Conservation (phyloP, 2,113 vertebrate genomes). For the Atrichornis clamosus region DNA sequence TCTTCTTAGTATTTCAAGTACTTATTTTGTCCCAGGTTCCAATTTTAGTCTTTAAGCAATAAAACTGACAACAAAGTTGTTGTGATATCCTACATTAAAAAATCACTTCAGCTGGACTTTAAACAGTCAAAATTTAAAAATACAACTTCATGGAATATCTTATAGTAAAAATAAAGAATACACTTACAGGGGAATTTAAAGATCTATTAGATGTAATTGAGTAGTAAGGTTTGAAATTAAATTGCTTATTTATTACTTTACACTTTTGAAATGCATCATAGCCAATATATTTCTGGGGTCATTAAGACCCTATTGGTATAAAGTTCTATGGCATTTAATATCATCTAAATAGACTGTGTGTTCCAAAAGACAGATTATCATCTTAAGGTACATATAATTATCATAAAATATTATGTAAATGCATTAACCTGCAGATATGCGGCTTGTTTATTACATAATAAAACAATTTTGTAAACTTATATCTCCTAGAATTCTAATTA, state of each 20-base stretch:
- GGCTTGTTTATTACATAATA: neutral
- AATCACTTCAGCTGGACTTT: neutral
- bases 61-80: too few species aligned
- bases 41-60: too few species aligned
- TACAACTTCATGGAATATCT: neutral
- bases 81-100: neutral
- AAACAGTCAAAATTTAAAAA: neutral
- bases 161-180: neutral
- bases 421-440: neutral
- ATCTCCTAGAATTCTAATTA: neutral
- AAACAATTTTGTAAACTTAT: neutral
- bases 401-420: neutral
- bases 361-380: neutral
- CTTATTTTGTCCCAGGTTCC: too few species aligned
- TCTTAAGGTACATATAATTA: neutral
- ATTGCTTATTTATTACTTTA: neutral
- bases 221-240: neutral
- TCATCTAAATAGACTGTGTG: neutral
- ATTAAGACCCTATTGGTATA: neutral
- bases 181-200: neutral
- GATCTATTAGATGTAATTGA: neutral
- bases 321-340: neutral
- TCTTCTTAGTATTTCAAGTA: neutral
- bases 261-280: neutral
- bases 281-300: neutral